Base-by-base conservation (phyloP, 2,888 invertebrate genomes). In the Rhimphoctona megacephalus region DNA sequence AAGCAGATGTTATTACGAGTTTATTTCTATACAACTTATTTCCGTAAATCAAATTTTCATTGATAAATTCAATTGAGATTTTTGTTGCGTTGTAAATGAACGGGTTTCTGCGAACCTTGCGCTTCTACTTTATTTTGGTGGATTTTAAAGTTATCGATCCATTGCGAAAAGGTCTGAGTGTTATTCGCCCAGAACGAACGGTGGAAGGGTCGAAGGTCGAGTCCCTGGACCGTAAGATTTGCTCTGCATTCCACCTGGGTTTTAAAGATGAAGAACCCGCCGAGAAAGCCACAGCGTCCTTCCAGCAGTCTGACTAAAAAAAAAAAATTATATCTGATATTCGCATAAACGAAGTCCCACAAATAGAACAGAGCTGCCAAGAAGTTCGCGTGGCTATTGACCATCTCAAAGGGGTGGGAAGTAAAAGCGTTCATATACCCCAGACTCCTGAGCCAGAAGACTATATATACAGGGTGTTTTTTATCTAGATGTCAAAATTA, bases 331-430 rank as follows among this genome's bases (percentile, higher is more conserved):
- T 61, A 30, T 61, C 57, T 61, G 25, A 61, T 61, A 61, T 61
- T 61, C 57, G 57, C 30, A 61, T 61, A 61, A 61, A 61, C 57
- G 57, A 5, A 61, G 17, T 22, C 25, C 14, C 78, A 78, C 43
- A 78, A 78, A 76, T 54, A 43, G 25, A 17, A 30, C 43, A 46
- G 30, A 19, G 36, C 88, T 85, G 85, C 86, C 81, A 79, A 85
- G 84, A 85, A 87, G 84, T 81, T 84, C 87, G 87, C 88, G 87
- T 87, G 86, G 82, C 85, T 61, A 9, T 72, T 64, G 76, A 64
- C 33, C 76, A 46, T 49, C 52, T n/a, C 19, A 5, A 33, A 33
- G 30, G 33, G 64, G 43, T 39, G 61, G 17, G 22, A 74, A 39
- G 54, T 36, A 43, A 61, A 39, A 74, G 73, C 57, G 54, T 54